Evolutionary conservation across 2,888 invertebrate species (phyloP).

Genomic region (Rugalucina vietnamica): DNA sequence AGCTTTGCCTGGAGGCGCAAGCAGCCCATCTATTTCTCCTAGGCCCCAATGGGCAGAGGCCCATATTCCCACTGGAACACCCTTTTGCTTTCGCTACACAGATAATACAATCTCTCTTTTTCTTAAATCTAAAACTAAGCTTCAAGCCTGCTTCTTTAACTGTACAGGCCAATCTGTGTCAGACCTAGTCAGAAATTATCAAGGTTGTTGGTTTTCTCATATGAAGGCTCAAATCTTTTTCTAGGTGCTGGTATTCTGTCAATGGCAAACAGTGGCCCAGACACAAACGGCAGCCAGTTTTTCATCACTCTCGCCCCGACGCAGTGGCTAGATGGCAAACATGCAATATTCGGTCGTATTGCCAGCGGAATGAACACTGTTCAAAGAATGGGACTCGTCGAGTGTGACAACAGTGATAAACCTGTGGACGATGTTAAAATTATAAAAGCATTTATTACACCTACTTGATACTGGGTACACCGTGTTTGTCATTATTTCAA

Average conservation of each 20-base stretch:
- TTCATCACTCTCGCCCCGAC: conserved; percentile 98
- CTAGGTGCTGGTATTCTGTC: conserved; percentile 92
- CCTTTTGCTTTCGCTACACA: too few species aligned
- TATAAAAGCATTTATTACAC: conserved; percentile 72
- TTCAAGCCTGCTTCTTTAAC: too few species aligned
- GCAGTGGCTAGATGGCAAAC: conserved; percentile 99
- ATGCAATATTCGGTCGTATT: conserved; percentile 97
- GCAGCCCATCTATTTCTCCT: too few species aligned
- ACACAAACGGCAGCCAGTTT: conserved; percentile 99
- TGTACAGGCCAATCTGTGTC: too few species aligned
- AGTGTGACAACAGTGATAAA: conserved; percentile 95
- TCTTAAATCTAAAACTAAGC: too few species aligned
- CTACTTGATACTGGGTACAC: conserved; percentile 49
- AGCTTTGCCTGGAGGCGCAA: too few species aligned
- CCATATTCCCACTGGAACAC: too few species aligned
- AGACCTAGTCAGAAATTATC: too few species aligned
- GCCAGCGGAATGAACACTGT: conserved; percentile 95
- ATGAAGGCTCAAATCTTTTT: too few species aligned
- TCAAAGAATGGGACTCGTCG: conserved; percentile 95
- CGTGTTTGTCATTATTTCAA: background rate
- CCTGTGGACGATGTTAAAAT: conserved; percentile 87
- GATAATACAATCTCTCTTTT: too few species aligned
- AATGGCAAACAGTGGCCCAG: conserved; percentile 99
- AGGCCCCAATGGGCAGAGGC: too few species aligned
- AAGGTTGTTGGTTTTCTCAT: too few species aligned